Percentiles rank a stretch among this genome's conserved stretches.
Conservation (phyloP, 2,888 invertebrate species). For the Choreutis nemorana region DNA sequence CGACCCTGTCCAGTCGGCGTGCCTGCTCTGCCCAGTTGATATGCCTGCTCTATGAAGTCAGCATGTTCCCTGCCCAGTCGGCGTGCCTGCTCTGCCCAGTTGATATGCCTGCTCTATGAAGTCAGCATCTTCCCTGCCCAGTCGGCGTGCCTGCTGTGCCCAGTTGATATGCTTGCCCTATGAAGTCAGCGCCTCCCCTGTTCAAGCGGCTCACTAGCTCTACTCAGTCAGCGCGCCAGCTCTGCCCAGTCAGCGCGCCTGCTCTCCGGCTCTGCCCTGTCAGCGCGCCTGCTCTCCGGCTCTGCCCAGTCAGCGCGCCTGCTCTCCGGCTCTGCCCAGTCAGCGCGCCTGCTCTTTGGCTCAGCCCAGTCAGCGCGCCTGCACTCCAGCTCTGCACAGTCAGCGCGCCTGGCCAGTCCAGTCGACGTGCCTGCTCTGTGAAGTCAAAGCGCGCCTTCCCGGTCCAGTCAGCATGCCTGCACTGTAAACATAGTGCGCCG, state of each 20-base stretch:
- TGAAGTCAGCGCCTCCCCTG: not conserved
- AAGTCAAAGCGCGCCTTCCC: not conserved
- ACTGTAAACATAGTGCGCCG: not conserved
- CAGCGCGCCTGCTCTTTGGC: not conserved
- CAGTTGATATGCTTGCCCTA: not conserved
- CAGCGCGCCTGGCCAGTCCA: not conserved
- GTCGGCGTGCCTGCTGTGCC: not conserved
- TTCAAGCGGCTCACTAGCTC: not conserved
- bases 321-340: not conserved
- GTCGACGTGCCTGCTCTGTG: constrained; percentile 1
- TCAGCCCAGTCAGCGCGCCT: not conserved
- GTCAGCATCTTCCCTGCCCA: too few species aligned
- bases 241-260: constrained; percentile 1
- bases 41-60: too few species aligned
- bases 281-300: not conserved
- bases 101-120: too few species aligned
- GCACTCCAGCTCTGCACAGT: not conserved
- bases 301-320: not conserved
- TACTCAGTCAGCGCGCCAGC: not conserved
- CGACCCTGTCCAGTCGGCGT: too few species aligned
- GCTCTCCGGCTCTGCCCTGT: not conserved
- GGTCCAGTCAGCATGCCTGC: not conserved
- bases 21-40: too few species aligned
- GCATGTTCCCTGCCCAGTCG: too few species aligned
- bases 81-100: not conserved